Evolutionary conservation across 2,113 vertebrate species (phyloP).

Genomic region (Anarrhichthys ocellatus): DNA sequence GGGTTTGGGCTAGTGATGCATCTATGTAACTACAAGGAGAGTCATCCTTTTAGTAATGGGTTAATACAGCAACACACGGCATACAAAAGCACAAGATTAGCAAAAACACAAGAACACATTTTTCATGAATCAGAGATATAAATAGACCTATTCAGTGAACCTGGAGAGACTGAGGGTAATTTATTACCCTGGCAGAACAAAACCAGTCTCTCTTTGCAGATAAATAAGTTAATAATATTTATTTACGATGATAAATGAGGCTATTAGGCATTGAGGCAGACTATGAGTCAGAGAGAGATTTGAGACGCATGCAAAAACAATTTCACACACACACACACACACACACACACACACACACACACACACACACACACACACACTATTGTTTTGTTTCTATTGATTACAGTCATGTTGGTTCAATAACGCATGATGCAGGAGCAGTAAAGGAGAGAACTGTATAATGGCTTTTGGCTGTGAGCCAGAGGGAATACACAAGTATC

Average conservation of each 20-base stretch:
- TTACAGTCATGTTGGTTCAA: constrained; percentile 64
- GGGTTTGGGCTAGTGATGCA: constrained; percentile 34
- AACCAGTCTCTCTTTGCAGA: constrained; percentile 39
- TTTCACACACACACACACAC: constrained; percentile 7
- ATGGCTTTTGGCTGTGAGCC: constrained; percentile 26
- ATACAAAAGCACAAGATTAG: constrained; percentile 29
- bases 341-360: constrained; percentile 33
- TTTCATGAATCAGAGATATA: not conserved
- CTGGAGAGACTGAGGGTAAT: constrained; percentile 22
- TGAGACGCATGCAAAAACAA: constrained; percentile 43
- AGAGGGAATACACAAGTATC: constrained; percentile 33
- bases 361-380: constrained; percentile 25
- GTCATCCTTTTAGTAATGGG: constrained; percentile 31
- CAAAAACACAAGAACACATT: not conserved
- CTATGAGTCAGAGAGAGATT: constrained; percentile 45
- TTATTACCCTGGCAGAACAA: constrained; percentile 52
- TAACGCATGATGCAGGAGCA: constrained; percentile 53
- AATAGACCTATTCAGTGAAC: constrained; percentile 30
- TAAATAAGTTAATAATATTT: constrained; percentile 53
- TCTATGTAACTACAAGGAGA: constrained; percentile 46
- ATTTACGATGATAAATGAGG: constrained; percentile 66
- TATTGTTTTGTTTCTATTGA: constrained; percentile 51
- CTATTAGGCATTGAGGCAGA: constrained; percentile 59
- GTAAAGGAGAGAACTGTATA: constrained; percentile 32
- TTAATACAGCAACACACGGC: constrained; percentile 38